phyloP scores from a whole-genome alignment of 2,113 vertebrate genomes.

The Silurus glanis region DNA sequence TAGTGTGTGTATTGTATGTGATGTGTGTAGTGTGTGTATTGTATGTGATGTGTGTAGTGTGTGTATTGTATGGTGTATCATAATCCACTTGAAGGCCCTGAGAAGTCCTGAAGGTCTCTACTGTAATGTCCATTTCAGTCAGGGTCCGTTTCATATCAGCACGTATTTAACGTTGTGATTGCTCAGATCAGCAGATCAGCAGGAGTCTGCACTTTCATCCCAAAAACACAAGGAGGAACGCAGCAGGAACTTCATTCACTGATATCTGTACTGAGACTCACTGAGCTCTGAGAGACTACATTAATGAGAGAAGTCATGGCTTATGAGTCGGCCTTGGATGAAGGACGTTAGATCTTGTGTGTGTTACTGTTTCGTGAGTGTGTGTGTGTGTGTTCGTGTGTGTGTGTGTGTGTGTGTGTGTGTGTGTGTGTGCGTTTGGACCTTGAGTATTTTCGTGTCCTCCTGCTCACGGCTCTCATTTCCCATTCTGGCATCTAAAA shows the following conservation, averaged over 20 bases:
- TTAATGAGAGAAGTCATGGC: neutral
- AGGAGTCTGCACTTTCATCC: neutral
- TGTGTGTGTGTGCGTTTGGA: neutral
- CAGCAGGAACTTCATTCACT: neutral
- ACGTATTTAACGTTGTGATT: neutral
- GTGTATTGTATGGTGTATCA: neutral
- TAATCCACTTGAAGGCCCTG: neutral
- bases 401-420: neutral
- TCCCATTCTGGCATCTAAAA: slow-evolving; percentile 25
- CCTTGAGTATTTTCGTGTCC: neutral
- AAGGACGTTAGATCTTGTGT: neutral
- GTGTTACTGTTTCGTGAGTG: neutral
- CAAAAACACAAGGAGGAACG: neutral
- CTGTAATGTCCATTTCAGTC: neutral
- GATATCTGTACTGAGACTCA: neutral
- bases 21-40: no score
- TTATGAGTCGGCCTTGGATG: neutral
- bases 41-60: neutral
- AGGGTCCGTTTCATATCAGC: neutral
- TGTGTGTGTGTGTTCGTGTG: neutral
- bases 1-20: neutral
- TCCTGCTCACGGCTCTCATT: neutral
- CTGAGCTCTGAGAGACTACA: neutral
- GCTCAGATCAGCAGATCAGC: slow-evolving; percentile 8
- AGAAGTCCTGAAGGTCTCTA: neutral